Base-by-base conservation (phyloP, 37 sponge, comb jelly and placozoan species). In the Axinella damicornis region DNA sequence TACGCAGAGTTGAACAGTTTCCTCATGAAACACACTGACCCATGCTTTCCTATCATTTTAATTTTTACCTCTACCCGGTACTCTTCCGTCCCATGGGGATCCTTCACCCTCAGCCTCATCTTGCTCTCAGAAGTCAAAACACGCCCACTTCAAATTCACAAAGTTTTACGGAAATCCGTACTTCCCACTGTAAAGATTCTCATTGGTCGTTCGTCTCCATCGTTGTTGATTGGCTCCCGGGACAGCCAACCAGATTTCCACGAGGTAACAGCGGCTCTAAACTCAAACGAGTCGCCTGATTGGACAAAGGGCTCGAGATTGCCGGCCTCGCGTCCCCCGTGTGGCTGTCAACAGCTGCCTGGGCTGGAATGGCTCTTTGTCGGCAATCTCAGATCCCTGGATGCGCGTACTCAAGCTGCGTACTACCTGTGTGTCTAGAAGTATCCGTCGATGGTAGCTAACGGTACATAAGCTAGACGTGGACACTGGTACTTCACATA, bases 211-310 rank as follows among this genome's bases (percentile, higher is more conserved):
- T 27, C 46, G 46, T 9, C 46, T 46, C 46, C 46, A 46, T 21
- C 32, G 63, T 6, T 39, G 78, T 38, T 77, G 78, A 77, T 77
- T 74, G 75, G 75, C 55, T 57, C 16, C 34, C 55, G 28, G 65
- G 65, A 57, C 41, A 65, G 61, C 87, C 80, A 79, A 79, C 80
- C 81, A 87, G 71, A 71, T 80, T 55, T 53, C 27, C 84, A 37
- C 11, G 16, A 53, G 67, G 80, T 40, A 70, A 34, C 24, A 33
- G n/a, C 31, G 33, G 33, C 40, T 18, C 24, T 35, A 40, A 46
- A 64, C 77, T 22, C 46, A 46, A 17, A 5, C 21, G 5, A 46
- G 12, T 5, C n/a, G 12, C 13, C 14, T 61, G 62, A 61, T 61
- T 61, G 62, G 62, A 2, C 62, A 61, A 61, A 61, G 62, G 46